Evolutionary conservation across 1,140 invertebrate species (phyloP), one percentile per base, ranked within the genome.

Genomic region (Zeugodacus cucurbitae): DNA sequence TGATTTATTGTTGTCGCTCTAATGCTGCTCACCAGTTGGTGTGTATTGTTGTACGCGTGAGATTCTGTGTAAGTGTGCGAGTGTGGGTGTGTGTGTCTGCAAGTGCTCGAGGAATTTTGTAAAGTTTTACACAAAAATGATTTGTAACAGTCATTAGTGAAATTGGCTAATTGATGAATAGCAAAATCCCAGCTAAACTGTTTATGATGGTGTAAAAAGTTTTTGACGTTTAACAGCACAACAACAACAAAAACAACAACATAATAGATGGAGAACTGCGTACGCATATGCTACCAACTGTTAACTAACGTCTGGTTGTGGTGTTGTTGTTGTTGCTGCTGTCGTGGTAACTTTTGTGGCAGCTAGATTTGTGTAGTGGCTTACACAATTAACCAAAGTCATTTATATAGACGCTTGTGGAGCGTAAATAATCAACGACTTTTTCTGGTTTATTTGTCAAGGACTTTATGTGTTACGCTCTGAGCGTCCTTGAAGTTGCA

Each of bases 151-250:
- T 88, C 87, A 88, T 88, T 88, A 88, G 54, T 82, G 34, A 74
- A 82, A 88, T 82, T 88, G 70, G 48, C 54, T 88, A 88, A 88
- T 88, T 88, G 87, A 88, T 88, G 87, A 88, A 82, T 88, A 57
- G 70, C 70, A 48, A 58, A 88, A 88, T 58, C 70, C 41, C 70
- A 78, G 37, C 44, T 48, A 64, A 87, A 70, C 41, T 70, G 87
- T 70, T 87, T 62, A 87, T 64, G 37, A 87, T 62, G 37, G 37
- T 10, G 37, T 64, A 87, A 87, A 62, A 87, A 59, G 74, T 82
- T 82, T 82, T 82, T 82, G 74, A 82, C 74, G 44, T 48, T 82
- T 22, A 82, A 44, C 74, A 82, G 8, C 22, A 82, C 26, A 82
- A 82, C 74, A 82, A 44, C 70, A n/a, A 64, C 62, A 64, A 32